A percentile compares a stretch with the other conserved stretches of the same genome.
These are phyloP conservation scores for Carcharodon carcharias DNA, from an alignment of 2,797 vertebrate species.

Conservation along the genomic window DNA sequence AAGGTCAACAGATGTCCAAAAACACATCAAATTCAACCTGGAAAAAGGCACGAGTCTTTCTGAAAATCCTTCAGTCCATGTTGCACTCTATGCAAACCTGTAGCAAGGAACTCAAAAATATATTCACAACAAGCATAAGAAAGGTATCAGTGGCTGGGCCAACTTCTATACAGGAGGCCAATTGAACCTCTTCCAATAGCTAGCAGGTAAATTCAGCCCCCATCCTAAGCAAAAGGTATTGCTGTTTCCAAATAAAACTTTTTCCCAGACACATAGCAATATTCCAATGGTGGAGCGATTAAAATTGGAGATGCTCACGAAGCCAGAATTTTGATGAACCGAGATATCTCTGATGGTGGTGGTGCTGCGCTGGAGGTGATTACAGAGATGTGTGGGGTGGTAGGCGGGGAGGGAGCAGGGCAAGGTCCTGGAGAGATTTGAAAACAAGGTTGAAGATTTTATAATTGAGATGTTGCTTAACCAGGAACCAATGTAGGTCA, in stretches of 20 bases:
- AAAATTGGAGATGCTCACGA: no score
- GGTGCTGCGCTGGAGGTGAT: no score
- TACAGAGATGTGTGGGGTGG: no score
- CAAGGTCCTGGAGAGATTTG: no score
- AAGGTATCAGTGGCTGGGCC: neutral
- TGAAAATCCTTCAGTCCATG: neutral
- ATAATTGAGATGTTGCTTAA: no score
- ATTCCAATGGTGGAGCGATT: no score
- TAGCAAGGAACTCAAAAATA: neutral
- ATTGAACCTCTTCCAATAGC: neutral
- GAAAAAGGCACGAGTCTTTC: neutral
- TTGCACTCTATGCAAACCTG: neutral
- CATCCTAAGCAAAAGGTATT: neutral
- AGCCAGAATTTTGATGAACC: no score
- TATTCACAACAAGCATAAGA: neutral
- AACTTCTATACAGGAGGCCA: neutral
- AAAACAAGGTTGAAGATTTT: no score
- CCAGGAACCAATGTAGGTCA: no score
- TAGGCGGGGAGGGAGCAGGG: no score
- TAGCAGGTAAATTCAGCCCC: neutral
- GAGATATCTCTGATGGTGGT: no score
- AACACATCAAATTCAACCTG: neutral
- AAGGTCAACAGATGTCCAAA: neutral
- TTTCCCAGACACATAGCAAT: neutral
- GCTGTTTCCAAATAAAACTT: neutral